Percentiles rank a stretch among this genome's conserved stretches.
phyloP scores from a whole-genome alignment of 2,113 vertebrate species.

The Hippotragus niger region DNA sequence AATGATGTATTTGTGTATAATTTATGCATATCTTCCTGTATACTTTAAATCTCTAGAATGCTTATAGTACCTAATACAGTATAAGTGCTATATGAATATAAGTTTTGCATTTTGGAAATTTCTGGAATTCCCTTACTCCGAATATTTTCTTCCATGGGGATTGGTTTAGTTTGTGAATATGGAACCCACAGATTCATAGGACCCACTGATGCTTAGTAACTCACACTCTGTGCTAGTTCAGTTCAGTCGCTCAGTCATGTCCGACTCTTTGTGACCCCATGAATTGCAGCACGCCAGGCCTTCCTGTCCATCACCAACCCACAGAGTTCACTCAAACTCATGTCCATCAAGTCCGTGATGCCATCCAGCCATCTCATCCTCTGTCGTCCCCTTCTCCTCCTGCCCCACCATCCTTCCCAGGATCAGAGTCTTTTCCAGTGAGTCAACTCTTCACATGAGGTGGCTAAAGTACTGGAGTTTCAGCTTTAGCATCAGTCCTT shows the following conservation, averaged over 20 bases:
- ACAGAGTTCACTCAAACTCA: no score
- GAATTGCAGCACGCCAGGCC: no score
- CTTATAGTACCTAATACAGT: not conserved
- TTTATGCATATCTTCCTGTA: not conserved
- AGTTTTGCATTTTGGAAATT: not conserved
- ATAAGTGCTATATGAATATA: not conserved
- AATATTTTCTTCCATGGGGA: not conserved
- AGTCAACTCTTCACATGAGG: fast-evolving
- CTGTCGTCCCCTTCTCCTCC: fast-evolving
- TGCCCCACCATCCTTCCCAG: no score
- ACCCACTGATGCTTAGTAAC: not conserved
- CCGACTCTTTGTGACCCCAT: no score
- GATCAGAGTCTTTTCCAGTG: fast-evolving
- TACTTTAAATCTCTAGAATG: not conserved
- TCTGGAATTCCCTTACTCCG: no score
- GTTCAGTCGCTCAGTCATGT: no score
- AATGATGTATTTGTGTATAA: not conserved
- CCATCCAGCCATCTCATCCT: no score
- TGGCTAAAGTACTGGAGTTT: no score
- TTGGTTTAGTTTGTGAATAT: not conserved
- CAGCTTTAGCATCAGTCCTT: no score
- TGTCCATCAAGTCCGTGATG: no score
- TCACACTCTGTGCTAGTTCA: not conserved
- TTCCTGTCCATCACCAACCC: no score
- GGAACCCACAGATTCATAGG: not conserved